A percentile compares a stretch with the other conserved stretches of the same genome.
Evolutionary conservation across 2,113 vertebrate genomes (phyloP).

Genomic region (Chitala chitala): DNA sequence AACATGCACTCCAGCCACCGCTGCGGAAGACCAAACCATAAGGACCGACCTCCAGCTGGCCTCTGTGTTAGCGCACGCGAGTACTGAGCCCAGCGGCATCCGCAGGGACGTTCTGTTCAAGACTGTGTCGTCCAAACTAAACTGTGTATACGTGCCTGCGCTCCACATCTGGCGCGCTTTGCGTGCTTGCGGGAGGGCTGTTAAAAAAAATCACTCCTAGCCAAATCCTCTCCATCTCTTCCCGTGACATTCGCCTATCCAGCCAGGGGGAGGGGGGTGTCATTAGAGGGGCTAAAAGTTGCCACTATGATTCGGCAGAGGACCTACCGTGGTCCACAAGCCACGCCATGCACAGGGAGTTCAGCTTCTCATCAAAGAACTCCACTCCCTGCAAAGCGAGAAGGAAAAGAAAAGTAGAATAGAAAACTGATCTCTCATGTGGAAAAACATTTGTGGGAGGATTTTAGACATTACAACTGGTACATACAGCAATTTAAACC

Average conservation of each 20-base stretch:
- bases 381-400: constrained; percentile 72
- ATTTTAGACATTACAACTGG: too few relatives aligned
- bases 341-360: constrained; percentile 90
- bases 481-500: too few relatives aligned
- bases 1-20: too few relatives aligned
- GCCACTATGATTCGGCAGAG: neutral
- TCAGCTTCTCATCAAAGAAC: constrained; percentile 88
- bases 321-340: constrained; percentile 85
- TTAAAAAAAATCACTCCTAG: neutral
- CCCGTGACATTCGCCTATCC: too few relatives aligned
- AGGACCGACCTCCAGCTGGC: too few relatives aligned
- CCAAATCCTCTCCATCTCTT: neutral
- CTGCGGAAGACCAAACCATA: too few relatives aligned
- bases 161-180: too few relatives aligned
- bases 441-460: too few relatives aligned
- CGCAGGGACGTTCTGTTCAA: too few relatives aligned
- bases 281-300: neutral
- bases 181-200: neutral
- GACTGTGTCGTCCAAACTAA: neutral
- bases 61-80: neutral
- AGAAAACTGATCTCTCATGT: too few relatives aligned
- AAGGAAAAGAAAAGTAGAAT: neutral
- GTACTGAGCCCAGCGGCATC: neutral
- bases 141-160: neutral
- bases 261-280: too few relatives aligned